phyloP scores from a whole-genome alignment of 2,113 vertebrate species.

The Hypanus sabinus region DNA sequence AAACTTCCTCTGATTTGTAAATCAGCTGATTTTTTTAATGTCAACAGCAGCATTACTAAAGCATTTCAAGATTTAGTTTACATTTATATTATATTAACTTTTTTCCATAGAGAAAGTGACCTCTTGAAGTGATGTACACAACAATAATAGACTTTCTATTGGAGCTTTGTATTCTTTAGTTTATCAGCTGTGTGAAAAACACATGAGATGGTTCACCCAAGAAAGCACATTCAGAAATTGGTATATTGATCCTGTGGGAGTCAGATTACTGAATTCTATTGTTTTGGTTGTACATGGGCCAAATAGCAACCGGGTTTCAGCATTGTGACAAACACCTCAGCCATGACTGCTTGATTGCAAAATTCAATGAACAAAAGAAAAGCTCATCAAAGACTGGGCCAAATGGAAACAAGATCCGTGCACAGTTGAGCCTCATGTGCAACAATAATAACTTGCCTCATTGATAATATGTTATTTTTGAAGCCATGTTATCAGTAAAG shows the following conservation, averaged over 20 bases:
- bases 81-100: not conserved
- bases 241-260: not conserved
- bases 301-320: not conserved
- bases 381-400: not conserved
- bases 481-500: not conserved
- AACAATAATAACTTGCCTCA: not conserved
- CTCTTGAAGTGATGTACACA: not conserved
- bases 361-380: not conserved
- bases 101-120: not conserved
- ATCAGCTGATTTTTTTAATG: not conserved
- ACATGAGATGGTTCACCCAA: not conserved
- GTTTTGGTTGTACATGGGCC: not conserved
- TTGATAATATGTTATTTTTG: not conserved
- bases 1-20: not conserved
- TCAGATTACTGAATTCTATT: not conserved
- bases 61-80: not conserved
- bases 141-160: not conserved
- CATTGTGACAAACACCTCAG: not conserved
- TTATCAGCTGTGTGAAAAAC: not conserved
- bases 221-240: not conserved
- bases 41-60: not conserved
- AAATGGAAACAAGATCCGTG: not conserved
- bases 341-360: not conserved
- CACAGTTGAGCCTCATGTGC: not conserved
- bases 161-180: not conserved